Percentiles rank a stretch among this genome's conserved stretches.
Conservation (phyloP, 2,797 vertebrate species). For the Podargus strigoides region DNA sequence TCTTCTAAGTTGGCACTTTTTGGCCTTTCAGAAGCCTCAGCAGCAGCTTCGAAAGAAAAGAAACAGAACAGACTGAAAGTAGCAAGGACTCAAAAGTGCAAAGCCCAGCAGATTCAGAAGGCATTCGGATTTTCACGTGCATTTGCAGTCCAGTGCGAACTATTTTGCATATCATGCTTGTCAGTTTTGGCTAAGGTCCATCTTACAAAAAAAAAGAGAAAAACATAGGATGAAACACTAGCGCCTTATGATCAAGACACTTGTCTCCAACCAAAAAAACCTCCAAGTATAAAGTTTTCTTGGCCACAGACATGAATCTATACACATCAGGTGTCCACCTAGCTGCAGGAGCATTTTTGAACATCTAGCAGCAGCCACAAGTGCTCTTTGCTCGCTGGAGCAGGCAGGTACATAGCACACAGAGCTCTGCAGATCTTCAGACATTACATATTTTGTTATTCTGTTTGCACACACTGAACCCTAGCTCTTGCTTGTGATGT, state of each 20-base stretch:
- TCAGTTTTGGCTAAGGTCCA: background rate
- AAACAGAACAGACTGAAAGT: background rate
- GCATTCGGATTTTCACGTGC: rapidly evolving
- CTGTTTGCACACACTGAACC: rapidly evolving
- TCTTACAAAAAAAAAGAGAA: background rate
- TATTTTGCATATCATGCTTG: rapidly evolving
- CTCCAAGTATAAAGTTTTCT: background rate
- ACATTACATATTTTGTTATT: rapidly evolving
- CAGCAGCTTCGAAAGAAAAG: background rate
- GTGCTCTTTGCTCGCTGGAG: background rate
- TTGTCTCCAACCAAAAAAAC: background rate
- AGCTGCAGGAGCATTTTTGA: background rate
- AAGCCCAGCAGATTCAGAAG: background rate
- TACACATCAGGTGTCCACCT: background rate
- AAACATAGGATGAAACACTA: background rate
- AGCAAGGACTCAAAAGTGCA: background rate
- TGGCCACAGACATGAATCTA: background rate
- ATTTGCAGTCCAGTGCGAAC: background rate
- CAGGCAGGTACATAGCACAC: background rate
- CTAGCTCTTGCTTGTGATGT: rapidly evolving
- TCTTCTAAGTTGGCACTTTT: background rate
- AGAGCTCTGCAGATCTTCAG: background rate
- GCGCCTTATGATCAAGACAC: background rate
- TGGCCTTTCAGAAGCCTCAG: background rate
- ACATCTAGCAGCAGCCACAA: background rate